A percentile compares a stretch with the other conserved stretches of the same genome.
These are phyloP conservation scores for Proisotoma minuta DNA, from an alignment of 2,888 invertebrate genomes.

Conservation along the genomic window DNA sequence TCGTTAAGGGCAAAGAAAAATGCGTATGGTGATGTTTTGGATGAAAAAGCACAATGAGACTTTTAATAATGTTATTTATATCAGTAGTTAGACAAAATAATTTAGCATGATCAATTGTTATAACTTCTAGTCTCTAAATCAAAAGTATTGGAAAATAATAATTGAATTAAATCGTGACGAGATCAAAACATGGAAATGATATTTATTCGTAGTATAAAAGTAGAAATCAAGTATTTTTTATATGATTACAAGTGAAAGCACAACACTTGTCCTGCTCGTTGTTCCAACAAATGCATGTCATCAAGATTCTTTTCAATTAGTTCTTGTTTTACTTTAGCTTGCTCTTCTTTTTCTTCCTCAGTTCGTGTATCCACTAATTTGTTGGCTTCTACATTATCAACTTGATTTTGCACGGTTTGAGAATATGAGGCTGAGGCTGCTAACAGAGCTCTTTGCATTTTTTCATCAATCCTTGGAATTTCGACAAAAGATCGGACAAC, in stretches of 20 bases:
- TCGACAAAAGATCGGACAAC: constrained; percentile 38
- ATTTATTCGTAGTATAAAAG: neutral
- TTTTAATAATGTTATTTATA: too few relatives aligned
- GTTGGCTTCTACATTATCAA: constrained; percentile 24
- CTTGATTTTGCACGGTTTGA: constrained; percentile 26
- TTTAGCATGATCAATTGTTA: too few relatives aligned
- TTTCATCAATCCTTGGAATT: constrained; percentile 37
- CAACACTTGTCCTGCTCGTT: constrained; percentile 34
- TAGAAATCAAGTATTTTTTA: neutral
- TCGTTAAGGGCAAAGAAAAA: constrained; percentile 24
- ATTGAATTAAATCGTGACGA: too few relatives aligned
- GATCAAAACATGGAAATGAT: neutral
- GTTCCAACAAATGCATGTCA: constrained; percentile 39
- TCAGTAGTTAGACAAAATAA: too few relatives aligned
- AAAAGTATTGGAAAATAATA: too few relatives aligned
- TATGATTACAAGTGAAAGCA: constrained; percentile 37
- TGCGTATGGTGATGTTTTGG: constrained; percentile 46
- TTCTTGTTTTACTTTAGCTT: constrained; percentile 29
- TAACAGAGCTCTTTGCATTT: constrained; percentile 26
- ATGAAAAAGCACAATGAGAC: constrained; percentile 31
- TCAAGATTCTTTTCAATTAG: constrained; percentile 39
- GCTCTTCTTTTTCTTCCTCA: constrained; percentile 30
- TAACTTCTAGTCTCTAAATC: too few relatives aligned
- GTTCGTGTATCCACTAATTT: constrained; percentile 32
- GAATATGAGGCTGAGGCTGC: constrained; percentile 36